Conservation (phyloP, 2,113 vertebrate genomes). For the Lynx canadensis region DNA sequence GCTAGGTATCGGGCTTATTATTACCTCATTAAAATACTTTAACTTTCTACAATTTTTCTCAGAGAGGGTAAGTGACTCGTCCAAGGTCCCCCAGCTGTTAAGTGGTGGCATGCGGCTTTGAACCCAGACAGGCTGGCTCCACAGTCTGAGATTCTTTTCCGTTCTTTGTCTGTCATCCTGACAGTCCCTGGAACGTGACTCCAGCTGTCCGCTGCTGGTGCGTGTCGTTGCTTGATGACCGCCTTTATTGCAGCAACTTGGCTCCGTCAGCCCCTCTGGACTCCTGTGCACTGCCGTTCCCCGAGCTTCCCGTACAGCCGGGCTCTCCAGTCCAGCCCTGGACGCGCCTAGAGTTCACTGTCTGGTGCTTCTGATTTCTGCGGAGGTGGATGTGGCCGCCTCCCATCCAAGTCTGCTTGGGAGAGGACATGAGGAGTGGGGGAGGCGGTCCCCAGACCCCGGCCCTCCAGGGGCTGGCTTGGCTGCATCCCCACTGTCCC, state of each 20-base stretch:
- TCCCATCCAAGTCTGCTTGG: neutral
- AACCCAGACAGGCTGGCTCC: neutral
- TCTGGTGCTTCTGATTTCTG: neutral
- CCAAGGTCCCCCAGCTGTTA: neutral
- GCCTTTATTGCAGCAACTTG: fast-evolving
- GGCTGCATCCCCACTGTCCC: neutral
- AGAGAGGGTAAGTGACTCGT: neutral
- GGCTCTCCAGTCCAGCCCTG: neutral
- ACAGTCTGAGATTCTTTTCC: neutral
- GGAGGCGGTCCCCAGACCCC: neutral
- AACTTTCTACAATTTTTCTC: neutral
- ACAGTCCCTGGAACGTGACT: neutral
- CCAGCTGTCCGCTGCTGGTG: neutral
- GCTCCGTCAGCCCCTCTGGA: neutral
- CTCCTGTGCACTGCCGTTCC: neutral
- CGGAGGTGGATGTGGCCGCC: fast-evolving
- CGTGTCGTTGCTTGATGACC: neutral
- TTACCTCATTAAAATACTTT: neutral
- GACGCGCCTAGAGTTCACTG: fast-evolving
- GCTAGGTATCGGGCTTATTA: neutral
- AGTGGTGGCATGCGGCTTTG: neutral
- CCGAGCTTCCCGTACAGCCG: fast-evolving
- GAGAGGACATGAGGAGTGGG: neutral
- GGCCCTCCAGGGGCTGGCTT: neutral
- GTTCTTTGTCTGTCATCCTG: neutral